phyloP scores from a whole-genome alignment of 2,113 vertebrate genomes.

The Thamnophis sirtalis region DNA sequence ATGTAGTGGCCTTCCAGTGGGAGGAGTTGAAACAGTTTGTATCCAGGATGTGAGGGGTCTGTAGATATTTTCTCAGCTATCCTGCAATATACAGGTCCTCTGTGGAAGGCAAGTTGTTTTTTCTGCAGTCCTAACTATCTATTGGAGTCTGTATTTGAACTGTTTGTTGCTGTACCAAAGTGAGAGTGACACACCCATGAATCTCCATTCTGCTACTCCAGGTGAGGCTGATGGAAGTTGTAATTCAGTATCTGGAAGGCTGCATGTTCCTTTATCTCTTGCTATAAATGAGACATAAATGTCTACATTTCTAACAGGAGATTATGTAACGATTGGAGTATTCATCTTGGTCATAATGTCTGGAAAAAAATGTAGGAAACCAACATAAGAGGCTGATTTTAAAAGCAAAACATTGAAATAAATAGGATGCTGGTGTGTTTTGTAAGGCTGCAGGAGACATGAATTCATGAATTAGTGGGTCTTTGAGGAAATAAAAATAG shows the following conservation, averaged over 20 bases:
- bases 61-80: not conserved
- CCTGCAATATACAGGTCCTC: not conserved
- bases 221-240: not conserved
- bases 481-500: not conserved
- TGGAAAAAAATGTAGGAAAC: not conserved
- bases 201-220: not conserved
- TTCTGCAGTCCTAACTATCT: not conserved
- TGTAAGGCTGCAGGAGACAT: not conserved
- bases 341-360: not conserved
- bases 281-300: not conserved
- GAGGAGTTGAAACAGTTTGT: not conserved
- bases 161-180: not conserved
- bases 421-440: not conserved
- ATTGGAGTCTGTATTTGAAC: not conserved
- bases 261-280: not conserved
- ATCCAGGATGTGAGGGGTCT: not conserved
- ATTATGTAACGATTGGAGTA: not conserved
- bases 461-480: not conserved
- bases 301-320: not conserved
- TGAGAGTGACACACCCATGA: not conserved
- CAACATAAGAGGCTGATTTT: not conserved
- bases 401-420: not conserved
- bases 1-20: too few species aligned
- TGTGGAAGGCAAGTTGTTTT: not conserved
- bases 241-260: not conserved